These are phyloP conservation scores for Drosophila baimaii DNA, from an alignment of 1,140 invertebrate species.

Conservation along the genomic window DNA sequence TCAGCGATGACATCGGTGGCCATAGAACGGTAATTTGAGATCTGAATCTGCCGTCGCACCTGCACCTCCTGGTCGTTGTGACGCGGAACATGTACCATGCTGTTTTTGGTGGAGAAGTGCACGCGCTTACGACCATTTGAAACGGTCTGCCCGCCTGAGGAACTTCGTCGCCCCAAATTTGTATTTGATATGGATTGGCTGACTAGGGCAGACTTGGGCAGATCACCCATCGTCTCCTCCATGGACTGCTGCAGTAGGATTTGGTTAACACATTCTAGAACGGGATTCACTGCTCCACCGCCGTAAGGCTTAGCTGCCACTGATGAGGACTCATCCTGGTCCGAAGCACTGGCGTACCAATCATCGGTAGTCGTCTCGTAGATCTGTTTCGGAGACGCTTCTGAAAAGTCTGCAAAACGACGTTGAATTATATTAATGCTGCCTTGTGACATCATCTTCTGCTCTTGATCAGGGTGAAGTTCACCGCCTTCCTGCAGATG, in stretches of 20 bases:
- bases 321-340: constrained; percentile 86
- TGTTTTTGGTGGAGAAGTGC: constrained; percentile 83
- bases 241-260: constrained; percentile 82
- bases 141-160: constrained; percentile 58
- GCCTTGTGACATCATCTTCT: constrained; percentile 45
- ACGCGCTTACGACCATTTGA: constrained; percentile 75
- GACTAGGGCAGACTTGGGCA: constrained; percentile 37
- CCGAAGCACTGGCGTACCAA: constrained; percentile 87
- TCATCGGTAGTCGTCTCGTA: constrained; percentile 86
- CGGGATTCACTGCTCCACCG: constrained; percentile 86
- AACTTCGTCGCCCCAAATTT: constrained; percentile 53
- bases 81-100: constrained; percentile 80
- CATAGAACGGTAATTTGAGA: constrained; percentile 60
- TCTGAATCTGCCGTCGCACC: constrained; percentile 26
- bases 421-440: constrained; percentile 59
- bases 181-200: constrained; percentile 5
- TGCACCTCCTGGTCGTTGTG: constrained; percentile 60
- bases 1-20: constrained; percentile 13
- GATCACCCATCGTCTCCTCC: constrained; percentile 66
- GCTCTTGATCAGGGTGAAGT: constrained; percentile 52
- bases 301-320: constrained; percentile 78
- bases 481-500: constrained; percentile 59
- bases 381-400: constrained; percentile 79
- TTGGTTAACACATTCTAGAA: constrained; percentile 88
- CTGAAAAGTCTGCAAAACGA: constrained; percentile 71